Conservation (phyloP, 53 echinoderm and acorn worm species). For the Temnopleurus reevesii region DNA sequence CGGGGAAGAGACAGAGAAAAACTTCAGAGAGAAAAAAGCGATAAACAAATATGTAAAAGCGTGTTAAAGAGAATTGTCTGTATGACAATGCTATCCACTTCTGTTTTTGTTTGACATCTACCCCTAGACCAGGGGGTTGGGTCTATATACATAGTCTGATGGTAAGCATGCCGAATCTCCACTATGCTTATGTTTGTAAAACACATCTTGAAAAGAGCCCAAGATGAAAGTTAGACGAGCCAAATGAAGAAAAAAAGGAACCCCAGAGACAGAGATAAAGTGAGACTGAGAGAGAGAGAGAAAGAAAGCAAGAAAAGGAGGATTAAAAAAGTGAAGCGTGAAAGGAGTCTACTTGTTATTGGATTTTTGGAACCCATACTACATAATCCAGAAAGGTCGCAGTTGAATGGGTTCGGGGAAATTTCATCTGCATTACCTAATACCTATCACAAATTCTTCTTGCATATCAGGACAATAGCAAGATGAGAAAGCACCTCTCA, state of each 20-base stretch:
- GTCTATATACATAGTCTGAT: slow-evolving; percentile 6
- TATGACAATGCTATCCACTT: neutral
- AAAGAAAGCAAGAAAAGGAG: neutral
- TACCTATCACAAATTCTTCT: neutral
- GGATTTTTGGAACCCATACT: neutral
- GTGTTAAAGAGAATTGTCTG: neutral
- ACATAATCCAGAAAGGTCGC: neutral
- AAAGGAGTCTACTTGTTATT: neutral
- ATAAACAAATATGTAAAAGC: neutral
- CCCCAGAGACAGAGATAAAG: neutral
- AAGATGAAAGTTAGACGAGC: neutral
- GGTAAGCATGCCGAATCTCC: neutral
- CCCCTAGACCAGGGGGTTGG: neutral
- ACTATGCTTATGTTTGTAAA: neutral
- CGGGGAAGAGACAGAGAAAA: neutral
- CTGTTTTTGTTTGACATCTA: neutral
- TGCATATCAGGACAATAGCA: neutral
- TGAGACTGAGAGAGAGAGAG: neutral
- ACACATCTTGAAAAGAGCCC: too few relatives aligned
- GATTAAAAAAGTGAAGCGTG: neutral
- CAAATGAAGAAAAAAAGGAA: neutral
- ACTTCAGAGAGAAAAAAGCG: neutral
- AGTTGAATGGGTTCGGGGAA: neutral
- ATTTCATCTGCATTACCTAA: neutral
- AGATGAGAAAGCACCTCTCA: neutral